Evolutionary conservation across 1,140 invertebrate genomes (phyloP), one percentile per base, ranked within the genome.

Genomic region (Himalopsyche phryganea): DNA sequence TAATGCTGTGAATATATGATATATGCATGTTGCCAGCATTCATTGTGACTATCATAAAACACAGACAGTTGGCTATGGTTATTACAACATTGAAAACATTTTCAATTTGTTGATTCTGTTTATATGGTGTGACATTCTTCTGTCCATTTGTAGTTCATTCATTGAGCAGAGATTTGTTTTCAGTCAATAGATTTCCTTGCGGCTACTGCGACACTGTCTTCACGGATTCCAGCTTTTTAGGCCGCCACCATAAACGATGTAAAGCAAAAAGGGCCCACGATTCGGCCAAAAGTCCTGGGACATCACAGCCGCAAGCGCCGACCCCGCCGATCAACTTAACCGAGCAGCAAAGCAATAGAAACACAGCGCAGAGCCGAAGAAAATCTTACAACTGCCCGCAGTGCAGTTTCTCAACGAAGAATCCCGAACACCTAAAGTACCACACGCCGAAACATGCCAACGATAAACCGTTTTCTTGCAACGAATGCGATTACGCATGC

Each of bases 171-270:
- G n/a, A n/a, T n/a, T 11, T 40, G 36, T 13, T 49, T 13, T 19
- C 32, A 57, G 54, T 57, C 36, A 58, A 58, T 48, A 28, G 56
- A 17, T 58, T 44, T 28, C 56, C 56, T 0, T 58, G 56, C 42
- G 56, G 56, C 7, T 58, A 36, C 17, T 58, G 56, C 49, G 56
- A 58, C 33, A 58, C 56, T 6, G 56, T 58, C 38, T 58, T 58
- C 23, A 58, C 56, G 14, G 56, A 58, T 28, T 28, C 36, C 10
- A 51, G 48, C 28, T 58, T 58, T 13, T 48, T 58, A 15, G 41
- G 36, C n/a, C 56, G 56, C 40, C 56, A 58, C 32, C 56, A 58
- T 48, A 58, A 58, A 33, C 48, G 56, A 11, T 58, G 56, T 20
- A 58, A 58, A 15, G 48, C 56, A 9, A 58, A 58, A 35, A 45